Evolutionary conservation across 2,113 vertebrate genomes (phyloP).

Genomic region (Cyprinus carpio): DNA sequence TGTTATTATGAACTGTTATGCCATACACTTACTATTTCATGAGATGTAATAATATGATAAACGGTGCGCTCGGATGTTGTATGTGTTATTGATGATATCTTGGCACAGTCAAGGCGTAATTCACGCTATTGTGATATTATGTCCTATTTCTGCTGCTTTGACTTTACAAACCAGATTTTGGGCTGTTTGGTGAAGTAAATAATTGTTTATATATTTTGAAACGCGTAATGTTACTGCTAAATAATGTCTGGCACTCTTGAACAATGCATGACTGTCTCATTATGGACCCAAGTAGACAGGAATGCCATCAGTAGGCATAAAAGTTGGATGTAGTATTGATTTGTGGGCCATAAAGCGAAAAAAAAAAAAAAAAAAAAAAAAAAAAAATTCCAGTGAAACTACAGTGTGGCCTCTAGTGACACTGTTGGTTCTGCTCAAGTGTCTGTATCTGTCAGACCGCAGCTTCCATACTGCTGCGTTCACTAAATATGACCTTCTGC

Average conservation of each 20-base stretch:
- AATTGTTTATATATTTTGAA: not conserved
- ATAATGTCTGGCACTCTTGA: not conserved
- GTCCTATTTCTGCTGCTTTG: not conserved
- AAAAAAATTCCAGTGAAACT: too few relatives aligned
- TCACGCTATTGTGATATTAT: not conserved
- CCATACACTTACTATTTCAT: not conserved
- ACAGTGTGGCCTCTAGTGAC: conserved; percentile 1
- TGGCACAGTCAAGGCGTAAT: not conserved
- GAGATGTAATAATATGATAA: not conserved
- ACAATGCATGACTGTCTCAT: not conserved
- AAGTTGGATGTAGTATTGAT: conserved; percentile 30
- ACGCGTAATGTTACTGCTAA: not conserved
- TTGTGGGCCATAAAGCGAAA: not conserved
- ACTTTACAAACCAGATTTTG: conserved; percentile 5
- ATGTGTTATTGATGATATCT: not conserved
- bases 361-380: not conserved
- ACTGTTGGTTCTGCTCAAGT: not conserved
- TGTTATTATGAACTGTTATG: not conserved
- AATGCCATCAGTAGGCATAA: not conserved
- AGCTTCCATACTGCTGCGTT: not conserved
- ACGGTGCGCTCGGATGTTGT: not conserved
- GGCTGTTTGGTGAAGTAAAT: not conserved
- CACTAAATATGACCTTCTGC: conserved; percentile 23
- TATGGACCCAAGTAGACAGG: not conserved
- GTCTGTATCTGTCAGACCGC: conserved; percentile 10